Base-by-base conservation (phyloP, 2,797 vertebrate genomes). In the Gila robusta region DNA sequence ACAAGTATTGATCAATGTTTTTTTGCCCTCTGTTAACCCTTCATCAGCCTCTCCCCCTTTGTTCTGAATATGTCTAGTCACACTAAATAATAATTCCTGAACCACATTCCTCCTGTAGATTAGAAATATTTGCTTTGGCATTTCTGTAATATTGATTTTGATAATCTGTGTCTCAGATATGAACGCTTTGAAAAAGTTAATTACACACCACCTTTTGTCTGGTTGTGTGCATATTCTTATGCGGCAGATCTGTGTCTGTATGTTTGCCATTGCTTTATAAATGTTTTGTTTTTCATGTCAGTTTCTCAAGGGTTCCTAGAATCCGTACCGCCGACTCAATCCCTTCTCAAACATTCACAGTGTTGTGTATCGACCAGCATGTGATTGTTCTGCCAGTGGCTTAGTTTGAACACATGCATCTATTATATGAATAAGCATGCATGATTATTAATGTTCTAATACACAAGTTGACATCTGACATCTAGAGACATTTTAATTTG, bases 61-160 rank as follows among this genome's bases (percentile, higher is more conserved):
- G 54, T 66, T 52, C 59, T 77, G n/a, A 72, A 62, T 41, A 47
- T 44, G 17, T 64, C 5, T 3, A 23, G 21, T 59, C 56, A 59
- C 35, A 5, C 9, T 32, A 39, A 23, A 62, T 44, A 10, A 56
- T 28, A 17, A n/a, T 73, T 73, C 23, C 62, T 67, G 39, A 47
- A 14, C 41, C 64, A 19, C 35, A 67, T 21, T 64, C 6, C 19
- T 64, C 26, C 19, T 77, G 32, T 54, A 12, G 26, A 66, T 52
- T 52, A 21, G 9, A 77, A 52, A 21, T 39, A 28, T 84, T 52
- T 78, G 32, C 62, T 69, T 28, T 28, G 47, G 47, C 44, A 67
- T 77, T 67, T 11, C 17, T 41, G 11, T 54, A 41, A 67, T 76
- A 83, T 83, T 67, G 72, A 83, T 83, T 83, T 83, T 62, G 17